Base-by-base conservation (phyloP, 2,888 invertebrate species). In the Diloba caeruleocephala region DNA sequence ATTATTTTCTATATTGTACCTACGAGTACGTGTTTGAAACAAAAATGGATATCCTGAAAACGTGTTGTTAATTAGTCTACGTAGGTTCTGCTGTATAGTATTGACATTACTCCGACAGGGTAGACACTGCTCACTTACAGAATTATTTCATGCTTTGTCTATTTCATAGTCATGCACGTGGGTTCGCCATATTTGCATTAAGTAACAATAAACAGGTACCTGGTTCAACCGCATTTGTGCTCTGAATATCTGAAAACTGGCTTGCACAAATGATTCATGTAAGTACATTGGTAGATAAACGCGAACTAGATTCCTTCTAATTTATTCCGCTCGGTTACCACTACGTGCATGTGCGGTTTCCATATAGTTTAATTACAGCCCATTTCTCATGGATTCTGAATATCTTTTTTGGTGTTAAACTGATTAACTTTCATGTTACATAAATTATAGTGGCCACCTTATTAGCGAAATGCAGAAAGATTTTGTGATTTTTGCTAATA, bases 241-340 rank as follows among this genome's bases (percentile, higher is more conserved):
- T 74, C 78, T 76, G 61, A 79, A 76, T 78, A 71, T 67, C 64
- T 64, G 64, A 53, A 75, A 73, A 74, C 70, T 52, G 56, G 61
- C 57, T 71, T 50, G 53, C 51, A 64, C 39, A 55, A 55, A 56
- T 71, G 65, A 62, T 64, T 63, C 56, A 50, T 49, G 52, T 60
- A 54, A 37, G 61, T 68, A 57, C 55, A 60, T 63, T 62, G 42
- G 61, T 64, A 66, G 50, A 62, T 66, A 70, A 62, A 45, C 49
- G 58, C 53, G 31, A 56, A 59, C 63, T 56, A 54, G 55, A 53
- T 58, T 63, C 54, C 66, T 65, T 54, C 48, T 54, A 56, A 67
- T 66, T 60, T 54, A 57, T 72, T 69, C 66, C 55, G 63, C 48
- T 73, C 39, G 52, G 70, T 49, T 71, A 57, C 59, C 57, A 55